phyloP scores from a whole-genome alignment of 2,113 vertebrate genomes.

The Oreochromis spilurus region DNA sequence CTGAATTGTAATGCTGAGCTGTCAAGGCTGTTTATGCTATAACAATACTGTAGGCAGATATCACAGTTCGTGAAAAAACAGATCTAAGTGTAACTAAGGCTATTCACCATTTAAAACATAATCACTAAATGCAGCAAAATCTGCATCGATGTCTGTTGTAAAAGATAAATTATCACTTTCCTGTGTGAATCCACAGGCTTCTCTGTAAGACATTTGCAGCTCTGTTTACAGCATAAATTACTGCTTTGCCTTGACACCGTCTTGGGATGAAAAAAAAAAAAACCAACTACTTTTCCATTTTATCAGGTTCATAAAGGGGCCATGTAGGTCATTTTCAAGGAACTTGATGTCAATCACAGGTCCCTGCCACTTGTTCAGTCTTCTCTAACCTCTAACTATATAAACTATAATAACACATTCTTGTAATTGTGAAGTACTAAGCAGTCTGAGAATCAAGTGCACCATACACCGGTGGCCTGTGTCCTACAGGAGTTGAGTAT shows the following conservation, averaged over 20 bases:
- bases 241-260: not conserved
- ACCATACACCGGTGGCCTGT: not conserved
- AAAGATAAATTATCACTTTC: not conserved
- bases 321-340: not conserved
- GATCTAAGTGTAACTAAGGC: not conserved
- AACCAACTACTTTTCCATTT: not conserved
- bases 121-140: not conserved
- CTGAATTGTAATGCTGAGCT: not conserved
- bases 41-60: not conserved
- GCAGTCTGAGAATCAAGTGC: not conserved
- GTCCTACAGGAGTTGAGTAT: not conserved
- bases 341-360: not conserved
- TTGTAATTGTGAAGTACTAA: not conserved
- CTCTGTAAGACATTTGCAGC: not conserved
- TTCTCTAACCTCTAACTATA: not conserved
- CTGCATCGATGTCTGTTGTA: not conserved
- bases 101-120: not conserved
- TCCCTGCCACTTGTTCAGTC: not conserved
- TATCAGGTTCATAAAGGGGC: not conserved
- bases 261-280: not conserved
- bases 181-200: not conserved
- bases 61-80: not conserved
- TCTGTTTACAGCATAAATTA: not conserved
- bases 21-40: not conserved
- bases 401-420: slow-evolving; percentile 32